These are phyloP conservation scores for Mylabris phalerata DNA, from an alignment of 1,140 invertebrate genomes.

Conservation along the genomic window DNA sequence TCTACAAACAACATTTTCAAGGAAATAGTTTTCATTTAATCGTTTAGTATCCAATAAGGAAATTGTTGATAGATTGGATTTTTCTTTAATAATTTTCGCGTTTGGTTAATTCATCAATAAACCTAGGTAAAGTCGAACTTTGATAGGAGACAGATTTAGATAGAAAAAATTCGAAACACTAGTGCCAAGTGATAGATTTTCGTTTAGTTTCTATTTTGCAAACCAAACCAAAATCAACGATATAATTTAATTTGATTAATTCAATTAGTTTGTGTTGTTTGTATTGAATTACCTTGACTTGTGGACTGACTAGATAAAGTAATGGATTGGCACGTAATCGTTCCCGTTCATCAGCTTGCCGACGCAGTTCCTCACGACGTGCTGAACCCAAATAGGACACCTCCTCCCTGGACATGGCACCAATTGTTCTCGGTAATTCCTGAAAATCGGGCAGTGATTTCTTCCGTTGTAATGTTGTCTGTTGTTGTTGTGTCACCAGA, in stretches of 20 bases:
- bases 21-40: neutral
- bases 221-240: neutral
- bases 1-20: neutral
- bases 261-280: neutral
- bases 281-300: constrained; percentile 78
- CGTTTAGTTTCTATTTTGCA: neutral
- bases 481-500: constrained; percentile 24
- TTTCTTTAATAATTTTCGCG: too few relatives aligned
- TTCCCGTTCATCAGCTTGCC: constrained; percentile 87
- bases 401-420: constrained; percentile 88
- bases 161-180: neutral
- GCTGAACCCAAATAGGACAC: constrained; percentile 87
- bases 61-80: neutral
- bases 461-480: constrained; percentile 70
- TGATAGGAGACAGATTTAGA: constrained; percentile 10
- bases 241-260: neutral
- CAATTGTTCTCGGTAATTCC: constrained; percentile 65
- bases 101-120: neutral
- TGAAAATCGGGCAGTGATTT: constrained; percentile 93
- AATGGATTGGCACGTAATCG: constrained; percentile 88
- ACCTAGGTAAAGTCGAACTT: constrained; percentile 38
- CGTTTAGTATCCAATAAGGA: neutral
- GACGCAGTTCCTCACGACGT: constrained; percentile 85
- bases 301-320: constrained; percentile 90
- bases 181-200: neutral